phyloP scores from a whole-genome alignment of 1,140 invertebrate species.

The Pseudomyrmex concolor region DNA sequence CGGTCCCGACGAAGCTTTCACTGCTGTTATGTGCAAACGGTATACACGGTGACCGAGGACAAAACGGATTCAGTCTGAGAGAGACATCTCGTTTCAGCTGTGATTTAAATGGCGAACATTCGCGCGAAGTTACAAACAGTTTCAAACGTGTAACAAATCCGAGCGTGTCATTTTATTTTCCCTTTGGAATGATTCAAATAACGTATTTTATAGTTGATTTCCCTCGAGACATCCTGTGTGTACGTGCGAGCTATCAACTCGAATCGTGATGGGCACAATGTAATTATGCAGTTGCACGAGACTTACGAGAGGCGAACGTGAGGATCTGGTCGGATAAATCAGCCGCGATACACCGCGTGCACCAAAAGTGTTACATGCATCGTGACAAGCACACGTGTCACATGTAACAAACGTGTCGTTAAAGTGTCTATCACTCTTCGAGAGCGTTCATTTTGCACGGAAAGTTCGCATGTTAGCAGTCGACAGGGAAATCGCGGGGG shows the following conservation, averaged over 20 bases:
- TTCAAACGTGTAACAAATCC: not conserved
- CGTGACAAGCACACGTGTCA: not conserved
- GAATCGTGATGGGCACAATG: slow-evolving; percentile 24
- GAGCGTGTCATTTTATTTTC: not conserved
- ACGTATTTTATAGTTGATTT: slow-evolving; percentile 9
- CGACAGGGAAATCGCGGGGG: slow-evolving; percentile 6
- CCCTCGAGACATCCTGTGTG: not conserved
- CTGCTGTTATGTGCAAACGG: slow-evolving; percentile 3
- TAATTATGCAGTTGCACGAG: slow-evolving; percentile 27
- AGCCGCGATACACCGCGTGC: slow-evolving; percentile 1
- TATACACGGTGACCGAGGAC: not conserved
- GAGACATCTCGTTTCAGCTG: not conserved
- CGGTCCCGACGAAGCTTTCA: slow-evolving; percentile 47
- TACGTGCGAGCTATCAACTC: not conserved
- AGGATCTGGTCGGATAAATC: slow-evolving; percentile 38
- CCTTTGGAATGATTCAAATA: not conserved
- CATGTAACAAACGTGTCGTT: not conserved
- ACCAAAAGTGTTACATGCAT: slow-evolving; percentile 3
- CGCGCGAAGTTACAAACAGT: not conserved
- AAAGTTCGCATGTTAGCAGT: not conserved
- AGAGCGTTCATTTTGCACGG: not conserved
- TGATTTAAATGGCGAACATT: not conserved
- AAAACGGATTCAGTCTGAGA: not conserved
- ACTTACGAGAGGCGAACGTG: slow-evolving; percentile 28
- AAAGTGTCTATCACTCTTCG: slow-evolving; percentile 6